phyloP scores from a whole-genome alignment of 2,113 vertebrate genomes.

The Riparia riparia region DNA sequence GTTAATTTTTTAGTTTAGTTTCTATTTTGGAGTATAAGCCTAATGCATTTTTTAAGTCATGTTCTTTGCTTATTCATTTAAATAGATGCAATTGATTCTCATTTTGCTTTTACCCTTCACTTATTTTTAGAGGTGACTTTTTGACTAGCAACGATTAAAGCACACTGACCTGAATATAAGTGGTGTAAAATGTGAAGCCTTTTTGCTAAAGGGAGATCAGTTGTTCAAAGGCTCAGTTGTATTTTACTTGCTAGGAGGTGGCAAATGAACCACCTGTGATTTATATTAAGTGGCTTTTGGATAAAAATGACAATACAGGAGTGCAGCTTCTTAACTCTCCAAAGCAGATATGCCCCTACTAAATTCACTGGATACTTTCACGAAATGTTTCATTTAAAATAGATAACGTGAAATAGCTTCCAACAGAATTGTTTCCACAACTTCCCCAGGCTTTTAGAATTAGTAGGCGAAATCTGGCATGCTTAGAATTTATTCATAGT shows the following conservation, averaged over 20 bases:
- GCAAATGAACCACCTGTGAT: conserved; percentile 8
- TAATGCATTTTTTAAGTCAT: background rate
- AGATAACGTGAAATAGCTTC: conserved; percentile 1
- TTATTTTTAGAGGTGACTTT: background rate
- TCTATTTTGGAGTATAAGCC: background rate
- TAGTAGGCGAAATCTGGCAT: conserved; percentile 12
- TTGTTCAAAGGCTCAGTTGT: background rate
- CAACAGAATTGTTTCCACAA: conserved; percentile 33
- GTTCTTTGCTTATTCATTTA: background rate
- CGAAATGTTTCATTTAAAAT: background rate
- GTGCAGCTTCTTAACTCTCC: background rate
- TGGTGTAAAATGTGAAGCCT: background rate
- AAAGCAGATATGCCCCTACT: background rate
- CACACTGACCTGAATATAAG: conserved; percentile 13
- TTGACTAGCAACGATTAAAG: background rate
- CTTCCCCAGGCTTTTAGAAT: background rate
- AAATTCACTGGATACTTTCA: background rate
- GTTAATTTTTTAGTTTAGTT: background rate
- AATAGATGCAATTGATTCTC: background rate
- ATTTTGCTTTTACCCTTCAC: conserved; percentile 8
- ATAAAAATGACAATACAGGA: background rate
- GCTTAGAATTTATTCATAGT: conserved; percentile 26
- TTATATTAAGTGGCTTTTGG: conserved; percentile 11
- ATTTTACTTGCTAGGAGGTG: background rate
- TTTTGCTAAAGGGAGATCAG: background rate